Conservation (phyloP, 1,140 invertebrate genomes). For the Drosophila mojavensis region DNA sequence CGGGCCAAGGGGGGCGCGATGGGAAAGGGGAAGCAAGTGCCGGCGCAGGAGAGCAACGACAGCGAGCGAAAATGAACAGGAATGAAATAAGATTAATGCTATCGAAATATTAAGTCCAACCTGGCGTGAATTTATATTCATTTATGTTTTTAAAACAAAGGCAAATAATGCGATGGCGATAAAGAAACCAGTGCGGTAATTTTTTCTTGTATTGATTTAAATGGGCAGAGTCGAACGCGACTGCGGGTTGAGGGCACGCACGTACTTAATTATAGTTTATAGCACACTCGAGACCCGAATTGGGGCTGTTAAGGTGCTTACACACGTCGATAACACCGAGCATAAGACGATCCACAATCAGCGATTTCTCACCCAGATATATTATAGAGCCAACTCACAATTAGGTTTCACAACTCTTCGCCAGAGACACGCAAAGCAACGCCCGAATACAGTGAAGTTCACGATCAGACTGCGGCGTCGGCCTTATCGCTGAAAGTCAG, state of each 20-base stretch:
- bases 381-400: conserved; percentile 23
- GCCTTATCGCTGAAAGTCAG: background rate
- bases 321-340: conserved; percentile 24
- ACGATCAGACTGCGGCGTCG: conserved; percentile 35
- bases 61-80: conserved; percentile 16
- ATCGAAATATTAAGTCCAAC: conserved; percentile 41
- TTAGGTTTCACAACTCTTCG: conserved; percentile 39
- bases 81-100: conserved; percentile 40
- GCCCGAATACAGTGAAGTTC: conserved; percentile 42
- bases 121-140: conserved; percentile 44
- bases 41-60: background rate
- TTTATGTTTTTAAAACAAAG: conserved; percentile 47
- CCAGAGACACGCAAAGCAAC: background rate
- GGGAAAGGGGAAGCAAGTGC: background rate
- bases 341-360: conserved; percentile 30
- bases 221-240: conserved; percentile 18
- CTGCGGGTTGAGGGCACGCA: background rate
- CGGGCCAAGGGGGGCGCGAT: background rate
- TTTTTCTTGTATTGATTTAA: conserved; percentile 60
- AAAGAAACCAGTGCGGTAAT: conserved; percentile 43
- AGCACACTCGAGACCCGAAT: conserved; percentile 26
- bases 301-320: conserved; percentile 27
- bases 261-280: conserved; percentile 47
- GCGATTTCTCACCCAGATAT: conserved; percentile 15
- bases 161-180: conserved; percentile 21